Evolutionary conservation across 2,797 vertebrate genomes (phyloP).

Genomic region (Anniella stebbinsi): DNA sequence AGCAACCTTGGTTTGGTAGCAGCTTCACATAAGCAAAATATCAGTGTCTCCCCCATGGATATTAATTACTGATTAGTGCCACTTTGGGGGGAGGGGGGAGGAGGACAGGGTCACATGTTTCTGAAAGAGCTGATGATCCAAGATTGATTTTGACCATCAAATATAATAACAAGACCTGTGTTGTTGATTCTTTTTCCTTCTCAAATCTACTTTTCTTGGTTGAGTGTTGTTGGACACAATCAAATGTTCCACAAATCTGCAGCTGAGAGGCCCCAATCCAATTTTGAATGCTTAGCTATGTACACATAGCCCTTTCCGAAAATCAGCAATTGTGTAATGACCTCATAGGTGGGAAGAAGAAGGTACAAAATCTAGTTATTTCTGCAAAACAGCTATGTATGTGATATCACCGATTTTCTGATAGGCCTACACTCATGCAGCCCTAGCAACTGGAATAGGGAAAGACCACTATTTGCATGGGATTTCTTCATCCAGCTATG

Average conservation of each 20-base stretch:
- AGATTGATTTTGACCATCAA: not conserved
- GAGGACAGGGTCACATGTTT: not conserved
- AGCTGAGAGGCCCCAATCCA: not conserved
- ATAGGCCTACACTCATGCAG: not conserved
- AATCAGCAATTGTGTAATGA: not conserved
- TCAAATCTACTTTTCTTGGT: not conserved
- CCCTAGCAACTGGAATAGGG: not conserved
- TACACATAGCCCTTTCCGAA: not conserved
- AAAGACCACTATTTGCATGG: not conserved
- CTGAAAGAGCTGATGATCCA: not conserved
- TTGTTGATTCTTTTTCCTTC: not conserved
- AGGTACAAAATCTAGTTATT: not conserved
- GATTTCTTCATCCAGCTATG: not conserved
- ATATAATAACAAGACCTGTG: not conserved
- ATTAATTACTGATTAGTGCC: not conserved
- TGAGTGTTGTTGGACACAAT: not conserved
- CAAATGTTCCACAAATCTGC: not conserved
- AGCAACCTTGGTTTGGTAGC: not conserved
- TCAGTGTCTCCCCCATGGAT: conserved; percentile 2
- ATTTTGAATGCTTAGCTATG: not conserved
- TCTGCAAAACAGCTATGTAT: not conserved
- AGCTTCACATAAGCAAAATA: not conserved
- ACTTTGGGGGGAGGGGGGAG: not conserved
- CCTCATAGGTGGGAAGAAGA: not conserved
- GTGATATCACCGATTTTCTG: not conserved